Evolutionary conservation across 2,797 vertebrate genomes (phyloP), one percentile per base, ranked within the genome.

Genomic region (Pitangus sulphuratus): DNA sequence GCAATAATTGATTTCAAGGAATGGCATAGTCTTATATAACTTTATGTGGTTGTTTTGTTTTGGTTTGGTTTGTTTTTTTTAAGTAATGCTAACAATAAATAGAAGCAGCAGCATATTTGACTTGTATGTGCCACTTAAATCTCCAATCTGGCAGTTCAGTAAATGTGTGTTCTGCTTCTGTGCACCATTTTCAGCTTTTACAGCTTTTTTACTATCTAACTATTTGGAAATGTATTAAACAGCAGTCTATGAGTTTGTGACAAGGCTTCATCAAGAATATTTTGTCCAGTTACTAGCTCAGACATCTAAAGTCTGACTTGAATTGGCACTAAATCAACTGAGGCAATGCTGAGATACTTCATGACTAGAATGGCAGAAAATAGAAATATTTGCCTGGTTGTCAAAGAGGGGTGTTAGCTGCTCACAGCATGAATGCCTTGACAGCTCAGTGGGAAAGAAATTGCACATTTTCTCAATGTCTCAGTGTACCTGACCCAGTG

Each of bases 391-490:
- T 97, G 76, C 89, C 60, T 96, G 33, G 66, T 97, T 97, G 95
- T 97, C 96, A 97, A 94, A 96, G 93, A 65, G 88, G 96, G 93
- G 92, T 97, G 93, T 98, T 97, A 97, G 93, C 95, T 95, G 97
- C 96, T 98, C 97, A 93, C 93, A 96, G 96, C 94, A 90, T 97
- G 97, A 96, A 95, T 95, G 86, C 74, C 62, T 90, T 97, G 97
- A 97, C 96, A 97, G 96, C 90, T 97, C 97, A 89, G 96, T 97
- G 90, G 95, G 96, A 89, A 91, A 94, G 97, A 95, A 97, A 97
- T 95, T 96, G 87, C 96, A 95, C 97, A 86, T 97, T 96, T 98
- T 97, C 92, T 97, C 95, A 93, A 78, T 94, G 81, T 96, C 95
- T 96, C 89, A 65, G 84, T 93, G 33, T 95, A 96, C 90, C 92